Base-by-base conservation (phyloP, 1,140 invertebrate genomes). In the Drosophila watanabei region DNA sequence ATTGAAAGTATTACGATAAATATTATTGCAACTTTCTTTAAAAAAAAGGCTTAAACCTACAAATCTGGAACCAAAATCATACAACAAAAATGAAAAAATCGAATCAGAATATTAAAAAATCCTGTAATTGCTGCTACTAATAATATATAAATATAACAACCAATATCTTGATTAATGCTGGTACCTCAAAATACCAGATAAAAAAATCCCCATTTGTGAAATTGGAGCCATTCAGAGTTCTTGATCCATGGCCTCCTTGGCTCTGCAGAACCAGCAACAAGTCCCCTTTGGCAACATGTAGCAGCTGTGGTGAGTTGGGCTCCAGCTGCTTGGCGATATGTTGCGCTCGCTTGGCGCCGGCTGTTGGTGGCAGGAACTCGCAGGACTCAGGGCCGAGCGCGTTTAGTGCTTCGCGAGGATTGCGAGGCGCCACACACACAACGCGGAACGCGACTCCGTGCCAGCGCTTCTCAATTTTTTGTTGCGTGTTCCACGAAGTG, bases 341-440 rank as follows among this genome's bases (percentile, higher is more conserved):
- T 61, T 57, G 72, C 72, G 30, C 37, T 16, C 16, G 39, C 28
- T n/a, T 1, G 37, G 11, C 49, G 35, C 64, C 37, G 57, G 49
- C 60, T 63, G 60, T 18, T 46, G 20, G 61, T 33, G n/a, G 59
- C 52, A 61, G 54, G 80, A 32, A 46, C 33, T 32, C 43, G 48
- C 75, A 75, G 37, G 63, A 64, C 41, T 39, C 39, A 39, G 33
- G 66, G 52, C n/a, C 70, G 39, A 33, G 9, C 5, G 35, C 28
- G 45, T 45, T 87, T 71, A 87, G 83, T 87, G 80, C 80, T 72
- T 81, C 70, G 82, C 83, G 76, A 70, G 61, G 52, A 70, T 65
- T 88, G 66, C 76, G 80, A 83, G 71, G 71, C 71, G 63, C 76
- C 71, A 80, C 54, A 78, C 76, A 87, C 66, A 83, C 59, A 56